Percentiles rank a stretch among this genome's conserved stretches.
Conservation (phyloP, 2,113 vertebrate species). For the Coreoperca whiteheadi region DNA sequence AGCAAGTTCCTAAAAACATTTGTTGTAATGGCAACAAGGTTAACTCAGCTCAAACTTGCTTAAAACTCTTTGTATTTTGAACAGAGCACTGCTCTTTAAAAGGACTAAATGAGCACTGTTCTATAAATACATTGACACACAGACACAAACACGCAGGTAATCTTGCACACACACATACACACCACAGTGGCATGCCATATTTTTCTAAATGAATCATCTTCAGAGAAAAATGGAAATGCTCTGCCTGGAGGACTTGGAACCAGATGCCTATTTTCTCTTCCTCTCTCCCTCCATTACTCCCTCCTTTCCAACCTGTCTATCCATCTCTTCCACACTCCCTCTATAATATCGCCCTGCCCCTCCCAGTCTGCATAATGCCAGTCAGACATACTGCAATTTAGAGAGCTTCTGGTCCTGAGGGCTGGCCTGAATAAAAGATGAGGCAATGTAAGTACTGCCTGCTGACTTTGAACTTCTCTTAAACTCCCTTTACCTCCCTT, state of each 20-base stretch:
- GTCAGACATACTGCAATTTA: conserved; percentile 39
- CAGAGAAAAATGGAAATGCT: conserved; percentile 39
- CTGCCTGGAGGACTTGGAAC: conserved; percentile 34
- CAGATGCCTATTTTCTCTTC: conserved; percentile 10
- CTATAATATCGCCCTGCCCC: conserved; percentile 15
- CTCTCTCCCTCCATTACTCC: neutral
- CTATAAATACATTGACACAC: conserved; percentile 14
- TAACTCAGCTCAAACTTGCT: neutral
- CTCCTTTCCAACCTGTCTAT: neutral
- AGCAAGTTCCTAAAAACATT: neutral
- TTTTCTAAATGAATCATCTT: conserved; percentile 45
- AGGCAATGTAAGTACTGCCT: conserved; percentile 34
- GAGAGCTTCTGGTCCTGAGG: conserved; percentile 42
- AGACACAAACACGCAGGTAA: neutral
- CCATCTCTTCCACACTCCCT: conserved; percentile 16
- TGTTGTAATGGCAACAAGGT: neutral
- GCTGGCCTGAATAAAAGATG: conserved; percentile 68
- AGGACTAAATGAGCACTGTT: conserved; percentile 1
- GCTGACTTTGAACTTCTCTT: conserved; percentile 53
- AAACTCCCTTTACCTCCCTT: conserved; percentile 7
- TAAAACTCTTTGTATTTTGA: neutral
- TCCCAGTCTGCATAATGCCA: conserved; percentile 27
- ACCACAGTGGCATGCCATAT: neutral
- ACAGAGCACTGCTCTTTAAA: neutral
- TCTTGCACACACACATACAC: neutral